These are phyloP conservation scores for Podarcis muralis DNA, from an alignment of 2,113 vertebrate species.

Conservation along the genomic window DNA sequence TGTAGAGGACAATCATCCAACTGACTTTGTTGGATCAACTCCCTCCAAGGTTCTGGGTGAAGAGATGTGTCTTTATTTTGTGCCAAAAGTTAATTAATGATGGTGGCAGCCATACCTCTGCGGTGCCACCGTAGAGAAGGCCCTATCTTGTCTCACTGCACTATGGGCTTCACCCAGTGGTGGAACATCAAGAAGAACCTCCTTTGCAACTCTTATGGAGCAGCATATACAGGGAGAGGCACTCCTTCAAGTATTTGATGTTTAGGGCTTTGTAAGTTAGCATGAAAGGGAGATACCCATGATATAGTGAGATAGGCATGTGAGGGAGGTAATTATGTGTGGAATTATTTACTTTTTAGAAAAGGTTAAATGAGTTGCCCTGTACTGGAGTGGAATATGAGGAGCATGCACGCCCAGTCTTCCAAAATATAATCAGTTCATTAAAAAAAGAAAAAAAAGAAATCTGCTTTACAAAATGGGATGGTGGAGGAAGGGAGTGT, in stretches of 20 bases:
- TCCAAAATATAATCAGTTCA: neutral
- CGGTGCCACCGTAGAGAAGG: neutral
- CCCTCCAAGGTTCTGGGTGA: no score
- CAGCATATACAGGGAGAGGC: neutral
- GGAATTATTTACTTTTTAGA: neutral
- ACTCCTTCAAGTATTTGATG: neutral
- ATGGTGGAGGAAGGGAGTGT: no score
- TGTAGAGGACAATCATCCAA: no score
- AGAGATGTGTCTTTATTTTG: no score
- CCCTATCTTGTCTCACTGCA: neutral
- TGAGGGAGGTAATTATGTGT: neutral
- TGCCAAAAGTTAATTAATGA: neutral
- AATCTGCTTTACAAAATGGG: neutral
- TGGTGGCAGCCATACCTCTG: neutral
- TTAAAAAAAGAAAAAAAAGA: neutral
- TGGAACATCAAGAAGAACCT: neutral
- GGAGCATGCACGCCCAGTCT: neutral
- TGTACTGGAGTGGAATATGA: neutral
- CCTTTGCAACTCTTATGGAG: neutral
- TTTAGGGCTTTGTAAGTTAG: neutral
- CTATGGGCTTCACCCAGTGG: neutral
- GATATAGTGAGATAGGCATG: neutral
- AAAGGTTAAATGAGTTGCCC: neutral
- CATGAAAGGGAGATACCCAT: neutral
- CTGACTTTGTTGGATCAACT: no score